phyloP scores from a whole-genome alignment of 64 coral and sea anemone species.

The Montipora efflorescens region DNA sequence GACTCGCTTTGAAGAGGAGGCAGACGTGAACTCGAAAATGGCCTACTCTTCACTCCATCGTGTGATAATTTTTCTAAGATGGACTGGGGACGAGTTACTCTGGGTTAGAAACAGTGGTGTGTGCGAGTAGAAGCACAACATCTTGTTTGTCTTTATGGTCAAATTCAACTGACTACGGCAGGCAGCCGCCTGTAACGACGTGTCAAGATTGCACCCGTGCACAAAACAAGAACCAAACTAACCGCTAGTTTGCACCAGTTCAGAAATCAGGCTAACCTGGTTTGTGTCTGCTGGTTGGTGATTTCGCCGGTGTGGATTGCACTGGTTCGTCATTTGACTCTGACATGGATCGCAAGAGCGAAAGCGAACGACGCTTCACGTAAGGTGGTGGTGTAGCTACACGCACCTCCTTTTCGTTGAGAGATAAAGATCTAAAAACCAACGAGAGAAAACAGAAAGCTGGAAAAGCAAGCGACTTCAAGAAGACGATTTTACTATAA shows the following conservation, averaged over 20 bases:
- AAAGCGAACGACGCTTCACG: not conserved
- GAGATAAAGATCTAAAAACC: conserved; percentile 21
- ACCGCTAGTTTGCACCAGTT: not conserved
- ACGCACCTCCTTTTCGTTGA: not conserved
- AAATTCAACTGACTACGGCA: no score
- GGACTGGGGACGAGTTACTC: no score
- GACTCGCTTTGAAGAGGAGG: no score
- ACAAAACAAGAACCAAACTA: not conserved
- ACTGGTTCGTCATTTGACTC: conserved; percentile 26
- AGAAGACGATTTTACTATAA: no score
- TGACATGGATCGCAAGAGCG: conserved; percentile 57
- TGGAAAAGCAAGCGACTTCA: not conserved
- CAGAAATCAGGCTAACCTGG: conserved; percentile 11
- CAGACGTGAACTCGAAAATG: no score
- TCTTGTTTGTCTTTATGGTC: no score
- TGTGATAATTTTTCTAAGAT: no score
- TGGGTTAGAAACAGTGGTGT: no score
- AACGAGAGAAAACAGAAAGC: not conserved
- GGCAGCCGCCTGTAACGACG: no score
- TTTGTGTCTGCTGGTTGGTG: conserved; percentile 31
- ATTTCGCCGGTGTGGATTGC: conserved; percentile 9
- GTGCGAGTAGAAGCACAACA: no score
- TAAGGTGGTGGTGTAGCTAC: not conserved
- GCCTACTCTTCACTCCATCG: no score
- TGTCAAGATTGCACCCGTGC: no score